Evolutionary conservation across 2,113 vertebrate species (phyloP).

Genomic region (Plestiodon gilberti): DNA sequence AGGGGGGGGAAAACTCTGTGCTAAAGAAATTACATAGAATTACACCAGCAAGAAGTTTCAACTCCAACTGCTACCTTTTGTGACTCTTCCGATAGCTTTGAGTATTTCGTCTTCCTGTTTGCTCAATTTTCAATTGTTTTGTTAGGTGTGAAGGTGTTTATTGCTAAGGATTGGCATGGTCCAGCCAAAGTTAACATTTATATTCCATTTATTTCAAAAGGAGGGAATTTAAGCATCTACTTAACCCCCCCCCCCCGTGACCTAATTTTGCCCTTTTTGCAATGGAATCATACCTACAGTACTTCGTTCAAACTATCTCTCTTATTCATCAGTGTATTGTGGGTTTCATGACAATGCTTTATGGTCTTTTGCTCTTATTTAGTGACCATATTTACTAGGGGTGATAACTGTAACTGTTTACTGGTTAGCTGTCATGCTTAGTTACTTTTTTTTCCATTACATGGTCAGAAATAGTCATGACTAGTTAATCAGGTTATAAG

Average conservation of each 20-base stretch:
- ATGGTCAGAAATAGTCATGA: not conserved
- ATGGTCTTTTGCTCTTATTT: not conserved
- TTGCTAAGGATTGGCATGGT: not conserved
- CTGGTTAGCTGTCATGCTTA: not conserved
- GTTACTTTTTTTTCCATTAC: not conserved
- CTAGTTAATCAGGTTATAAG: not conserved
- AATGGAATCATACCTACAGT: not conserved
- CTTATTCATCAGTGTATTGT: not conserved
- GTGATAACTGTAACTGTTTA: not conserved
- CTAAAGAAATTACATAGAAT: conserved; percentile 18
- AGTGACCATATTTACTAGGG: not conserved
- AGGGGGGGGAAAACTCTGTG: conserved; percentile 33
- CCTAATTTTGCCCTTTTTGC: not conserved
- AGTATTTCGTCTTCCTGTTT: not conserved
- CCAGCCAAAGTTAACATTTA: not conserved
- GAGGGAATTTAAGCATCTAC: not conserved
- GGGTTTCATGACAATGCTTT: not conserved
- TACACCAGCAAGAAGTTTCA: conserved; percentile 15
- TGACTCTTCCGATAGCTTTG: not conserved
- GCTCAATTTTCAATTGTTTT: conserved; percentile 9
- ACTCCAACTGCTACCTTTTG: conserved; percentile 16
- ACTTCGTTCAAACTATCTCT: not conserved
- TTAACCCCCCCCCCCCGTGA: not conserved
- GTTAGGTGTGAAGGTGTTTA: not conserved
- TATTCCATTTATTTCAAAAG: not conserved